Conservation (phyloP, 2,113 vertebrate genomes). For the Spea multiplicata region DNA sequence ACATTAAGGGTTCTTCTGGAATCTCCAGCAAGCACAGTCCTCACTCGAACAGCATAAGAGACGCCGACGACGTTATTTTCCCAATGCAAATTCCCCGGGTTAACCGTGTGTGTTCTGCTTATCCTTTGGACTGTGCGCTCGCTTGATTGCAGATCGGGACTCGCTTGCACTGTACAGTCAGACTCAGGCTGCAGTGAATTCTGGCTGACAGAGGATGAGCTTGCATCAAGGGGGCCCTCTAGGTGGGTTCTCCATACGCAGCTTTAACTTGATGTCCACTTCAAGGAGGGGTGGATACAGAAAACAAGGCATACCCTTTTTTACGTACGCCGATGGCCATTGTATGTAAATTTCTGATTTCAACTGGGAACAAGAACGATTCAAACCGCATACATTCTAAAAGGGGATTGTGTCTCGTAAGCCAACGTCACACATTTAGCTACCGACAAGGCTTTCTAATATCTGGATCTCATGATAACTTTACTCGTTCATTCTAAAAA, state of each 20-base stretch:
- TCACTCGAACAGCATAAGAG: conserved; percentile 51
- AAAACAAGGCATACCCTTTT: background rate
- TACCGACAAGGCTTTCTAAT: no score
- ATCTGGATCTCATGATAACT: no score
- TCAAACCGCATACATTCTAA: no score
- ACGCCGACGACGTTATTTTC: conserved; percentile 22
- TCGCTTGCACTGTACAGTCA: conserved; percentile 48
- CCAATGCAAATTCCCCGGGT: conserved; percentile 52
- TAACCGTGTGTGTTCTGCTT: conserved; percentile 50
- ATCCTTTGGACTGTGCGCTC: conserved; percentile 55
- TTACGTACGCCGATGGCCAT: no score
- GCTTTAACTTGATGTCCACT: conserved; percentile 43
- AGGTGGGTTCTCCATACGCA: conserved; percentile 71
- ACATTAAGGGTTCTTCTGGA: conserved; percentile 27
- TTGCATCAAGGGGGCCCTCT: conserved; percentile 75
- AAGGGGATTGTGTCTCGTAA: no score
- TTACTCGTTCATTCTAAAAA: no score
- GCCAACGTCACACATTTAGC: no score
- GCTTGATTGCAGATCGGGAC: conserved; percentile 60
- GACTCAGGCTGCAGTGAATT: conserved; percentile 64
- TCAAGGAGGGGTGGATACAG: background rate
- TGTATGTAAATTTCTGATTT: no score
- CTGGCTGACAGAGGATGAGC: conserved; percentile 61
- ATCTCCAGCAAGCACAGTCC: conserved; percentile 40
- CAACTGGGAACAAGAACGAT: no score